These are phyloP conservation scores for Venustoraphidia nigricollis DNA, from an alignment of 2,888 invertebrate genomes.

Conservation along the genomic window DNA sequence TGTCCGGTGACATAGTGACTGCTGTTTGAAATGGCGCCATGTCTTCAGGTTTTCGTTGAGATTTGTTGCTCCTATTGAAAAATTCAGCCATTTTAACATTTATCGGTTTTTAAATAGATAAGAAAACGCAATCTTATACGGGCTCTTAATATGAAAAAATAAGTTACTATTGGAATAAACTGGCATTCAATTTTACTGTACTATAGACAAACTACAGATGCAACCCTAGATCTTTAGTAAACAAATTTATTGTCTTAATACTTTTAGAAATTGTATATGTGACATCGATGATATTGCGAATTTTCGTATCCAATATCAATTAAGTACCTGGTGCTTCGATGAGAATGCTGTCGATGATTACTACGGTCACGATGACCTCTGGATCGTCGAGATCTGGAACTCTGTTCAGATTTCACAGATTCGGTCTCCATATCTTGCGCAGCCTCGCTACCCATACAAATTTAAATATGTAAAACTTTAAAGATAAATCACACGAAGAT, in stretches of 20 bases:
- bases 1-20: constrained; percentile 65
- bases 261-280: constrained; percentile 1
- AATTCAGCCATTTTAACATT: no score
- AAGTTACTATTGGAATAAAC: constrained; percentile 4
- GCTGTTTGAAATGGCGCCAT: constrained; percentile 83
- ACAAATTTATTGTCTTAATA: background rate
- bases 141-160: no score
- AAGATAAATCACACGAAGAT: background rate
- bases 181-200: background rate
- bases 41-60: constrained; percentile 40
- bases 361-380: constrained; percentile 37
- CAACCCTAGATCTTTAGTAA: no score
- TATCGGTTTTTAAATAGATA: no score
- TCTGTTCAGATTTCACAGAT: constrained; percentile 84
- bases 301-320: background rate
- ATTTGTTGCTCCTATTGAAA: constrained; percentile 41
- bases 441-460: constrained; percentile 30
- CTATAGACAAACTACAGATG: no score
- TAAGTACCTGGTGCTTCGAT: constrained; percentile 47
- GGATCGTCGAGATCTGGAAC: constrained; percentile 62
- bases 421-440: constrained; percentile 74
- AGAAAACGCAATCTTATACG: no score
- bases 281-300: background rate
- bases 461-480: constrained; percentile 3
- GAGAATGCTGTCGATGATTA: constrained; percentile 47